phyloP scores from a whole-genome alignment of 2,888 invertebrate species.

The Empis stercorea region DNA sequence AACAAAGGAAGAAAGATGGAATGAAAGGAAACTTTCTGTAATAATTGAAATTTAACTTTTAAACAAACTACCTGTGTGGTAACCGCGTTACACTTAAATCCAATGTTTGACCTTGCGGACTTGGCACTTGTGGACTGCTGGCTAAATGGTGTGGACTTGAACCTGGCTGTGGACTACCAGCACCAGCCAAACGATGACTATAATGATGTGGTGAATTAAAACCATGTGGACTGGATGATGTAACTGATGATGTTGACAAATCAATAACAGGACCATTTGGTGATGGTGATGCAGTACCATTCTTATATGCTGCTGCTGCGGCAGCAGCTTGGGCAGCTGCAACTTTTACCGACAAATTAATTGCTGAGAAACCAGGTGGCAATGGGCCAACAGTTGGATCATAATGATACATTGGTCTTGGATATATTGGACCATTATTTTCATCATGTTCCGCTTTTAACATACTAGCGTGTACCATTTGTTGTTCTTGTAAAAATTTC shows the following conservation, averaged over 20 bases:
- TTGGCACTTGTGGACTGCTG: slow-evolving; percentile 81
- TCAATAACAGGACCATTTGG: slow-evolving; percentile 73
- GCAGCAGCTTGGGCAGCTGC: slow-evolving; percentile 35
- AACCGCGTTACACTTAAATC: slow-evolving; percentile 79
- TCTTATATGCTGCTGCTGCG: slow-evolving; percentile 29
- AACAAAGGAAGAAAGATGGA: slow-evolving; percentile 4
- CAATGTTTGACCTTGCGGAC: slow-evolving; percentile 81
- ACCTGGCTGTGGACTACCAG: slow-evolving; percentile 62
- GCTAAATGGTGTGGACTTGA: slow-evolving; percentile 72
- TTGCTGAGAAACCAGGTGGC: slow-evolving; percentile 65
- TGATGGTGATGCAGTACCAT: slow-evolving; percentile 45
- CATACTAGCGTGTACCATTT: slow-evolving; percentile 34
- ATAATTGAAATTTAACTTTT: not conserved
- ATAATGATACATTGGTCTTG: slow-evolving; percentile 74
- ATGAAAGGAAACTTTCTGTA: too few relatives aligned
- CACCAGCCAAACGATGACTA: slow-evolving; percentile 40
- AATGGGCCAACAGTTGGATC: slow-evolving; percentile 57
- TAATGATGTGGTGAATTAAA: slow-evolving; percentile 37
- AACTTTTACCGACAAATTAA: slow-evolving; percentile 75
- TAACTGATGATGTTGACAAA: slow-evolving; percentile 73
- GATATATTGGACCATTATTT: slow-evolving; percentile 58
- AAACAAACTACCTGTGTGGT: slow-evolving; percentile 57
- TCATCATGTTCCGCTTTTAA: slow-evolving; percentile 63
- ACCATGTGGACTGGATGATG: slow-evolving; percentile 71
- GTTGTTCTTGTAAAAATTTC: slow-evolving; percentile 45